phyloP scores from a whole-genome alignment of 2,113 vertebrate species.

The Cyprinodon brontotheroides region DNA sequence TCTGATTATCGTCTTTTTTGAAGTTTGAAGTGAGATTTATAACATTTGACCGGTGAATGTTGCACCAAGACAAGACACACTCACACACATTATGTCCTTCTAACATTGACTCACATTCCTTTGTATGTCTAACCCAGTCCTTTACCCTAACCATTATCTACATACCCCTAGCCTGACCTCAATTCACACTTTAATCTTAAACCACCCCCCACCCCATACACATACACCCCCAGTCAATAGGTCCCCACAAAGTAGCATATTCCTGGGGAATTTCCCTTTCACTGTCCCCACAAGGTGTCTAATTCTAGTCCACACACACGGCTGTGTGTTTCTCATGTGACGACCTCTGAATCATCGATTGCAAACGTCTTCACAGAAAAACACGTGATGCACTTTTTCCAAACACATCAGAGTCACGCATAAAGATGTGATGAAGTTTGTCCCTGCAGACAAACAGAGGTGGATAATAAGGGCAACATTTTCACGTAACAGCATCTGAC shows the following conservation, averaged over 20 bases:
- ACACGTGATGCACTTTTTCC: constrained; percentile 51
- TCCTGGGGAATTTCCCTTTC: too few species aligned
- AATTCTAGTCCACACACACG: neutral
- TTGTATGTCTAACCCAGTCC: too few species aligned
- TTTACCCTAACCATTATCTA: too few species aligned
- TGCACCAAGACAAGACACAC: constrained; percentile 32
- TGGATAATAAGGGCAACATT: neutral
- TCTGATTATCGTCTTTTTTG: neutral
- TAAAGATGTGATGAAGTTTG: neutral
- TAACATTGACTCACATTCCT: too few species aligned
- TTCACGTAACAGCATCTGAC: neutral
- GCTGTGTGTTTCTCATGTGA: constrained; percentile 39
- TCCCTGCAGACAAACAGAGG: neutral
- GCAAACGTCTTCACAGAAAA: constrained; percentile 13
- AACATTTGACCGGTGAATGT: constrained; percentile 58
- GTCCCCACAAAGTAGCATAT: too few species aligned
- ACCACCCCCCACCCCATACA: too few species aligned
- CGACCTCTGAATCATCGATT: constrained; percentile 55
- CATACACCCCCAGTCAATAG: too few species aligned
- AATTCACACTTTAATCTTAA: too few species aligned
- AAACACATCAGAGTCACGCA: constrained; percentile 11
- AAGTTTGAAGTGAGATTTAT: constrained; percentile 10
- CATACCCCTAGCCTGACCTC: too few species aligned
- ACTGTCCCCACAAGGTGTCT: too few species aligned
- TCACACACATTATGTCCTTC: neutral